These are phyloP conservation scores for Champsocephalus gunnari DNA, from an alignment of 2,797 vertebrate genomes.

Conservation along the genomic window DNA sequence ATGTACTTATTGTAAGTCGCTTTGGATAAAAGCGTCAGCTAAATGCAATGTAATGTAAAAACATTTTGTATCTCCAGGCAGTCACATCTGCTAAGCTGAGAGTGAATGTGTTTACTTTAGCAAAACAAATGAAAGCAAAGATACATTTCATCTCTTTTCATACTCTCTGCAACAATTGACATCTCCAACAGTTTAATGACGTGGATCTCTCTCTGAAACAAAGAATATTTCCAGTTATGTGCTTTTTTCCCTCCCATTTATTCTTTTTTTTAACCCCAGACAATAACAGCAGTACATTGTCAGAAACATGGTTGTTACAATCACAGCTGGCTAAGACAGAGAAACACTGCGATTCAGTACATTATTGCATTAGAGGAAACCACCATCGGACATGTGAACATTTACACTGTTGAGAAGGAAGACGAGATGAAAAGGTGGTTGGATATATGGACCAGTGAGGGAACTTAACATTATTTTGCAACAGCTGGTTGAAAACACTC, in stretches of 20 bases:
- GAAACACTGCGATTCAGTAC: slow-evolving; percentile 37
- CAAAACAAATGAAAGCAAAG: slow-evolving; percentile 45
- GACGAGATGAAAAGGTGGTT: neutral
- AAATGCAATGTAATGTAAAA: too few relatives aligned
- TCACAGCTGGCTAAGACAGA: slow-evolving; percentile 49
- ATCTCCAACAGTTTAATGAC: slow-evolving; percentile 43
- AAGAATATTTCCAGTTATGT: slow-evolving; percentile 40
- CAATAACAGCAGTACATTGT: slow-evolving; percentile 34
- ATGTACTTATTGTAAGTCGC: too few relatives aligned
- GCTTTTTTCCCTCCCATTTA: slow-evolving; percentile 34
- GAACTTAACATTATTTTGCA: slow-evolving; percentile 42
- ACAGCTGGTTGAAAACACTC: slow-evolving; percentile 41
- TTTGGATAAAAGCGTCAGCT: too few relatives aligned
- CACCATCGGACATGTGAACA: slow-evolving; percentile 61
- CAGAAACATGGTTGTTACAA: slow-evolving; percentile 33
- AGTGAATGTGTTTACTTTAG: slow-evolving; percentile 45
- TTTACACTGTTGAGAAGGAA: slow-evolving; percentile 16
- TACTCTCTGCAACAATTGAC: slow-evolving; percentile 21
- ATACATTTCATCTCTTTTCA: slow-evolving; percentile 59
- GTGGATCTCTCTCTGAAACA: slow-evolving; percentile 27
- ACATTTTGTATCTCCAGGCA: slow-evolving; percentile 11
- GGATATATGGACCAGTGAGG: slow-evolving; percentile 17
- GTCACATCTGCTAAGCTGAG: slow-evolving; percentile 1
- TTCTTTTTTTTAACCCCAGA: slow-evolving; percentile 31
- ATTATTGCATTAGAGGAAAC: slow-evolving; percentile 61